Conservation (phyloP, 1,140 invertebrate species). For the Drosophila neocordata region DNA sequence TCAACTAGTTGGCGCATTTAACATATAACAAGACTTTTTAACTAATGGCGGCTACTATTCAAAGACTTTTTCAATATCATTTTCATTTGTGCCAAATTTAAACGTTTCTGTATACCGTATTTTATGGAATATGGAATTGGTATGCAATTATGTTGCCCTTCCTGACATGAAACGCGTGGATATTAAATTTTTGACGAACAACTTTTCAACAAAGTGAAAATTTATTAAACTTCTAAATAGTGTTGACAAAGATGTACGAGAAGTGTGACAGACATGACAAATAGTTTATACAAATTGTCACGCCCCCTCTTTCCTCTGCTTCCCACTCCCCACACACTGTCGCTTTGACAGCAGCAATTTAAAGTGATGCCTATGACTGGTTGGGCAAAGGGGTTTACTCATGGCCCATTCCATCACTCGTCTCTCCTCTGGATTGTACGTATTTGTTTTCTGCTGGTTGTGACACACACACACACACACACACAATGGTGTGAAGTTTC, state of each 20-base stretch:
- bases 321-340: conserved; percentile 3
- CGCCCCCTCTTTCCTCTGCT: not conserved
- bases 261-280: conserved; percentile 76
- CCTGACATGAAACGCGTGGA: conserved; percentile 44
- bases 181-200: conserved; percentile 57
- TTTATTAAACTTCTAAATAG: conserved; percentile 76
- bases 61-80: too few species aligned
- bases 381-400: not conserved
- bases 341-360: conserved; percentile 74
- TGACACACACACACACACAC: conserved; percentile 53
- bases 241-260: conserved; percentile 78
- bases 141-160: not conserved
- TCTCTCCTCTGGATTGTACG: conserved; percentile 11
- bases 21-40: too few species aligned
- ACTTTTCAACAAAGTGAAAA: conserved; percentile 66
- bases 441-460: conserved; percentile 22
- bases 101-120: too few species aligned
- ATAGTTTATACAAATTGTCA: conserved; percentile 47
- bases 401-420: too few species aligned
- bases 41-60: too few species aligned
- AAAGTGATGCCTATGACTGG: conserved; percentile 53
- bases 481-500: conserved; percentile 24
- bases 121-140: too few species aligned
- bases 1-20: too few species aligned
- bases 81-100: too few species aligned